phyloP scores from a whole-genome alignment of 2,797 vertebrate species.

The Glyptemys insculpta region DNA sequence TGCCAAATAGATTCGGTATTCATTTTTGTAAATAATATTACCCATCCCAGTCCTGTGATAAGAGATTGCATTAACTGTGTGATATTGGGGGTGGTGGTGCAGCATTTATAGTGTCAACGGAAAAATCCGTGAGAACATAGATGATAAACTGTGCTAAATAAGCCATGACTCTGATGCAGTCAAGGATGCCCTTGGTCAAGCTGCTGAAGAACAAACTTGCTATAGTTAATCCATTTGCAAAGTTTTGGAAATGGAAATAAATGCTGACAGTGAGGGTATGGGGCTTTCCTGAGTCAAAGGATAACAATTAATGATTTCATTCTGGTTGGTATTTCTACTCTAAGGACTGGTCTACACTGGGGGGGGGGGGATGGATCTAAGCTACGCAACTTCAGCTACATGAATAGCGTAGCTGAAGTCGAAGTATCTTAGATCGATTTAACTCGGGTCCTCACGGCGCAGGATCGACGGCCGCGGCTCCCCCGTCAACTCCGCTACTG shows the following conservation, averaged over 20 bases:
- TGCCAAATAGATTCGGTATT: neutral
- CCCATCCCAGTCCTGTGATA: neutral
- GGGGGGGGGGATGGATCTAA: too few relatives aligned
- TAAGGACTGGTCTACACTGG: neutral
- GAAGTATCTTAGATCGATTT: too few relatives aligned
- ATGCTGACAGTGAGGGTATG: neutral
- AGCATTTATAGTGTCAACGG: neutral
- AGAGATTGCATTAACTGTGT: neutral
- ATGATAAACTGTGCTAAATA: slow-evolving; percentile 25
- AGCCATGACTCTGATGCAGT: neutral
- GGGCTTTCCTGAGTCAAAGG: neutral
- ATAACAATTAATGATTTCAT: neutral
- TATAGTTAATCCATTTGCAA: slow-evolving; percentile 24
- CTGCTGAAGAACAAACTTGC: neutral
- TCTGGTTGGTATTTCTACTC: neutral
- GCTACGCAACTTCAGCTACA: too few relatives aligned
- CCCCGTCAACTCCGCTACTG: too few relatives aligned
- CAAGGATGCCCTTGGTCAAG: slow-evolving; percentile 15
- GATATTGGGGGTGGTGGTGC: neutral
- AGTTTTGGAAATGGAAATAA: slow-evolving; percentile 1
- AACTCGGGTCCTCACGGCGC: too few relatives aligned
- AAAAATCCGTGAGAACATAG: neutral
- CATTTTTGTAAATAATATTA: neutral
- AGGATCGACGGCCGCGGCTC: too few relatives aligned
- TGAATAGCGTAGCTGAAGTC: too few relatives aligned